These are phyloP conservation scores for Tenthredo mesomela DNA, from an alignment of 2,888 invertebrate genomes.

Conservation along the genomic window DNA sequence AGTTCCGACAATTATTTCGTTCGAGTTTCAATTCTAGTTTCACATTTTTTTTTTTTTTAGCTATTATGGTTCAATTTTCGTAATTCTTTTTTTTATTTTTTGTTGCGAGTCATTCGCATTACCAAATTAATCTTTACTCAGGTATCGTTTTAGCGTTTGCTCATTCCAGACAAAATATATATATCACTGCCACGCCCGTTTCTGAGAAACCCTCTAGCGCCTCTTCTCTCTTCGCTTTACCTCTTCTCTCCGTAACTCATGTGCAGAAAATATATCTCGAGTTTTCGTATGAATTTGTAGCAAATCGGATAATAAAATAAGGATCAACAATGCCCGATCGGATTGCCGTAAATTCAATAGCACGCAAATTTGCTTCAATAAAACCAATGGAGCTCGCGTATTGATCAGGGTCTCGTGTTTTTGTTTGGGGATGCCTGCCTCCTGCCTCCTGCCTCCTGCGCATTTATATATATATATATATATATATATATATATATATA, in stretches of 20 bases:
- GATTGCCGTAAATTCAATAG: constrained; percentile 53
- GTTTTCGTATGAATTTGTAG: constrained; percentile 50
- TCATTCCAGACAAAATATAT: neutral
- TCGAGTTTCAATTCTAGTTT: neutral
- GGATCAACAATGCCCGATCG: constrained; percentile 52
- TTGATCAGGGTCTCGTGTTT: constrained; percentile 50
- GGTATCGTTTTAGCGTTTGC: neutral
- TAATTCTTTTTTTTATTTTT: neutral
- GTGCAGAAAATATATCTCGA: constrained; percentile 14
- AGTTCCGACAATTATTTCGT: neutral
- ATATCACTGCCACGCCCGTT: constrained; percentile 33
- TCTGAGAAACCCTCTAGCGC: neutral
- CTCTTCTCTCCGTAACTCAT: neutral
- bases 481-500: too few species aligned
- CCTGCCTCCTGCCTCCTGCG: constrained; percentile 14
- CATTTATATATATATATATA: neutral
- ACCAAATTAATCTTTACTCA: neutral
- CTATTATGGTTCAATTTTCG: neutral
- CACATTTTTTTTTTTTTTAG: neutral
- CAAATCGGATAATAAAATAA: constrained; percentile 52
- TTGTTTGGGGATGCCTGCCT: constrained; percentile 43
- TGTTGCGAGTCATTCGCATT: neutral
- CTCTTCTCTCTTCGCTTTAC: neutral
- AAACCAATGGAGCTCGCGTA: constrained; percentile 52
- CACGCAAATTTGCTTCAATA: constrained; percentile 52